Base-by-base conservation (phyloP, 2,888 invertebrate genomes). In the Aleiodes alternator region DNA sequence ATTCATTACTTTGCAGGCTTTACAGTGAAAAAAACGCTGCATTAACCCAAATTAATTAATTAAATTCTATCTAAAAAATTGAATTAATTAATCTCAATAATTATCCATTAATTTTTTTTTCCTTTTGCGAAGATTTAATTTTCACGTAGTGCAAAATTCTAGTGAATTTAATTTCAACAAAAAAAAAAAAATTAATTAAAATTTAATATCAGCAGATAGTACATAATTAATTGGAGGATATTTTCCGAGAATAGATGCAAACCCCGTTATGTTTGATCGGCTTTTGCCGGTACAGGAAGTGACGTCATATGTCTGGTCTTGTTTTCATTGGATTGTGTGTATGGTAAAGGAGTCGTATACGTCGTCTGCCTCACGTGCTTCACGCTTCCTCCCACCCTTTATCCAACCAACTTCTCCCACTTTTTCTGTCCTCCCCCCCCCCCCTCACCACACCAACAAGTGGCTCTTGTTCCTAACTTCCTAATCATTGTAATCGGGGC, bases 391-490 rank as follows among this genome's bases (percentile, higher is more conserved):
- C 66, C 50, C 68, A 43, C n/a, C 53, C 68, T 16, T 14, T 53
- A 4, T 50, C 2, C 23, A 23, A 69, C 57, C 48, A 61, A 29
- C 66, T 69, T 72, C 34, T 43, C 68, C 59, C 77, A 48, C 55
- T 68, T 59, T 23, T 66, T 66, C 14, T 48, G 43, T 2, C 23
- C 23, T 9, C 14, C 61, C 74, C 69, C 55, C 59, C 23, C 23
- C 23, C 43, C 14, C 61, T 75, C 69, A 59, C 59, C 59, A 66
- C 75, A 57, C 76, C 80, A 79, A 79, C 79, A 80, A 79, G 80
- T 79, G 79, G 80, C 76, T 78, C 79, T 80, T 78, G 72, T 79
- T 48, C 72, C 72, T 77, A 75, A 64, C 75, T 71, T 77, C 75
- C 75, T 72, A 74, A 76, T 80, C 78, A 76, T 78, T 75, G 16